A percentile compares a stretch with the other conserved stretches of the same genome.
These are phyloP conservation scores for Rhabditoides inermis DNA, from an alignment of 2,888 invertebrate genomes.

Conservation along the genomic window DNA sequence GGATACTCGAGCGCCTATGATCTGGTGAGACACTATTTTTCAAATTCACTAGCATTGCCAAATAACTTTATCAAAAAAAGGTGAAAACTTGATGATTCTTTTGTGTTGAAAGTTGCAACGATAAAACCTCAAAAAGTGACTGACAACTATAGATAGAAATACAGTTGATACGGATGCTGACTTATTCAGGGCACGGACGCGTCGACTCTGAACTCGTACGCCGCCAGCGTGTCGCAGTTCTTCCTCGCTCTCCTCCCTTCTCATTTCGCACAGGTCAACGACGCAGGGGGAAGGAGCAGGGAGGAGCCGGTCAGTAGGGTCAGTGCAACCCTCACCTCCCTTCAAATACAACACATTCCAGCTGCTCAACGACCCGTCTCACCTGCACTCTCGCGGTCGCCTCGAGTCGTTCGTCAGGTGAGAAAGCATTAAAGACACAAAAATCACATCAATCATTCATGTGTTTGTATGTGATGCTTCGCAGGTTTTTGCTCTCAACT, in stretches of 20 bases:
- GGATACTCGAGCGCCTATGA: slow-evolving; percentile 59
- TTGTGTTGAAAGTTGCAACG: too few species aligned
- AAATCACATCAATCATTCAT: not conserved
- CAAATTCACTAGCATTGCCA: too few species aligned
- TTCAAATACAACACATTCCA: slow-evolving; percentile 6
- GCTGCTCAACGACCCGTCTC: slow-evolving; percentile 31
- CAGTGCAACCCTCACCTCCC: not conserved
- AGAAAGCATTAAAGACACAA: not conserved
- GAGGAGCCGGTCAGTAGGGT: slow-evolving; percentile 8
- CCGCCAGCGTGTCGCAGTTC: slow-evolving; percentile 54
- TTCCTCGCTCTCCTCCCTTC: slow-evolving; percentile 42
- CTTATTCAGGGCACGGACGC: slow-evolving; percentile 61
- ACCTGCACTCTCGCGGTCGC: slow-evolving; percentile 23
- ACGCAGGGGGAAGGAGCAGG: slow-evolving; percentile 7
- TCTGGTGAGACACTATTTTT: too few species aligned
- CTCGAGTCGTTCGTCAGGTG: slow-evolving; percentile 26
- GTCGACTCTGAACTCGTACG: slow-evolving; percentile 73
- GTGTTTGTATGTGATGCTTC: not conserved
- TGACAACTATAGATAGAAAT: too few species aligned
- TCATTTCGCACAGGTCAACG: not conserved
- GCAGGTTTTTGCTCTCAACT: slow-evolving; percentile 35
- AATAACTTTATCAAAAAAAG: too few species aligned
- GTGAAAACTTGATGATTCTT: too few species aligned
- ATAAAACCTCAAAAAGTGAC: too few species aligned
- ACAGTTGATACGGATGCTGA: too few species aligned